Evolutionary conservation across 1,140 invertebrate species (phyloP).

Genomic region (Littorina saxatilis): DNA sequence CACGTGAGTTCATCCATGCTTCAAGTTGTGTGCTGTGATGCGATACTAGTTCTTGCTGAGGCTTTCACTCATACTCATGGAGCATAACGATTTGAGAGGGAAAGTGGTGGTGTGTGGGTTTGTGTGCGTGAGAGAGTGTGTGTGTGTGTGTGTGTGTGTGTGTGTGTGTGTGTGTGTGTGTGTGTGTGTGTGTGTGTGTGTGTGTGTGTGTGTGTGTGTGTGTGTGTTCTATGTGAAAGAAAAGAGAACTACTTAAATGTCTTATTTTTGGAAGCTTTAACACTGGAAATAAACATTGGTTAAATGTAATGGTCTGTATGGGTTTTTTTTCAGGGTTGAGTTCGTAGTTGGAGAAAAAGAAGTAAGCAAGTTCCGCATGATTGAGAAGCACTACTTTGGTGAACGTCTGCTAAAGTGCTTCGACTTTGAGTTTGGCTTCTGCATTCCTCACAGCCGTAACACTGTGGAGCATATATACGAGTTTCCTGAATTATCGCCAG

Average conservation of each 20-base stretch:
- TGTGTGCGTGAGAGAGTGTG: no score
- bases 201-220: background rate
- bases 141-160: background rate
- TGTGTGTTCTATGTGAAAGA: no score
- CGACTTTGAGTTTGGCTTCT: constrained; percentile 99
- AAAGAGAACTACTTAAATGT: no score
- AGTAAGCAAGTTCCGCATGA: constrained; percentile 98
- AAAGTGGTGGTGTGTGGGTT: no score
- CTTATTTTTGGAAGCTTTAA: no score
- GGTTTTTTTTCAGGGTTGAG: constrained; percentile 85
- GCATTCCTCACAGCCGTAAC: constrained; percentile 97
- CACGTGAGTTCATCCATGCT: constrained; percentile 83
- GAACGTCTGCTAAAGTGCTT: constrained; percentile 98
- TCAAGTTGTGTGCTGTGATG: no score
- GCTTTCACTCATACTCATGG: no score
- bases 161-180: background rate
- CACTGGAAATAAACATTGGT: no score
- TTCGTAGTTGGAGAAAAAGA: constrained; percentile 95
- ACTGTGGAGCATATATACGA: constrained; percentile 99
- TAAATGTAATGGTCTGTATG: no score
- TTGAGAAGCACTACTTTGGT: constrained; percentile 97
- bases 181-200: constrained; percentile 1
- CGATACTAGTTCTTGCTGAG: no score
- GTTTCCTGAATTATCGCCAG: constrained; percentile 91
- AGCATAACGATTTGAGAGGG: no score